Base-by-base conservation (phyloP, 2,113 vertebrate genomes). In the Saccopteryx leptura region DNA sequence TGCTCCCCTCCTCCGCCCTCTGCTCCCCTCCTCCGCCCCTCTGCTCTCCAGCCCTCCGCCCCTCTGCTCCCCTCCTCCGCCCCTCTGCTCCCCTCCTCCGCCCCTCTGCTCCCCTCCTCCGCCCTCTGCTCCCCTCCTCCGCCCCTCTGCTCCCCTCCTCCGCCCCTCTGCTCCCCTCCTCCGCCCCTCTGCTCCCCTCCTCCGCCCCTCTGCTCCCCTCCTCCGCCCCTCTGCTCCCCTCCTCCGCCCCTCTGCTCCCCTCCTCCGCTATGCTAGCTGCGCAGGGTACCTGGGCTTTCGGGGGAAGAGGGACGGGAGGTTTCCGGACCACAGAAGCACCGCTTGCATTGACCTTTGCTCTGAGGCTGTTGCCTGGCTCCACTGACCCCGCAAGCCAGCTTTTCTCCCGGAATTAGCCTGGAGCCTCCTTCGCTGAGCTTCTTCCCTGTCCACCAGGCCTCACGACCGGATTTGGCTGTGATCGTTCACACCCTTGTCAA, bases 401-500 rank as follows among this genome's bases (percentile, higher is more conserved):
- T 74, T 94, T 46, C 79, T 74, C 23, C 14, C 12, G 31, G 71
- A 68, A 26, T 61, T 74, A 65, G 63, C 90, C 87, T 82, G 50
- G 50, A 56, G 74, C n/a, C 15, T 65, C 71, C 72, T 39, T 33
- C n/a, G 14, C 33, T 66, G 23, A 65, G 54, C 61, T 88, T 39
- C 68, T 91, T 80, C 81, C 81, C 86, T 83, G 68, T 21, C 24
- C 10, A 1, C 50, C 48, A 63, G 93, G 46, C 19, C 66, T 69
- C 48, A 26, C 39, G 79, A 76, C 54, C 31, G 78, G 76, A 71
- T 78, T 63, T 23, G 10, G 58, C 84, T 72, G 61, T 31, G 78
- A 65, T 93, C 90, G 85, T 84, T 63, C 75, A 85, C 28, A 74
- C 69, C 61, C 85, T 87, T 69, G 91, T 85, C 88, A 79, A 68